Evolutionary conservation across 2,888 invertebrate species (phyloP).

Genomic region (Eledona agricola): DNA sequence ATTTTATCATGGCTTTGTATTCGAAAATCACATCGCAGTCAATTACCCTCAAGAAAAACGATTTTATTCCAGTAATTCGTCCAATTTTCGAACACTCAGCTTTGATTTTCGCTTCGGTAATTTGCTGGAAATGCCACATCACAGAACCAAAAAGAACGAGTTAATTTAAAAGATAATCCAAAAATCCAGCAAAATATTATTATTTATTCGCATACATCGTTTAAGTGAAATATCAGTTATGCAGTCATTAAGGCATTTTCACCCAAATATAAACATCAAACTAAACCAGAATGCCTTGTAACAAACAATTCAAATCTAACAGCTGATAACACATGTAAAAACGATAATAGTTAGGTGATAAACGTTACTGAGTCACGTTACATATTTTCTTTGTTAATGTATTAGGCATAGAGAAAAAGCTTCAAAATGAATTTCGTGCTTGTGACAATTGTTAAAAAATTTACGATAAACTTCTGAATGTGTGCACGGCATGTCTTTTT

Average conservation of each 20-base stretch:
- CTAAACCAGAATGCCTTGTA: conserved; percentile 31
- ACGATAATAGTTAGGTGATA: conserved; percentile 28
- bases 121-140: conserved; percentile 11
- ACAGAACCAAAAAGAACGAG: neutral
- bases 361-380: conserved; percentile 28
- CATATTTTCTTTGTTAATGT: conserved; percentile 28
- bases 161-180: neutral
- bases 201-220: neutral
- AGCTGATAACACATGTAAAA: conserved; percentile 29
- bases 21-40: conserved; percentile 29
- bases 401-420: conserved; percentile 25
- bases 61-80: conserved; percentile 18
- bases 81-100: conserved; percentile 28
- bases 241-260: conserved; percentile 17
- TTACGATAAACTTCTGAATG: conserved; percentile 12
- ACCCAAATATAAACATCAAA: conserved; percentile 32
- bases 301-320: conserved; percentile 16
- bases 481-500: conserved; percentile 36
- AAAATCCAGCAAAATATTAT: conserved; percentile 18
- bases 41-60: conserved; percentile 25
- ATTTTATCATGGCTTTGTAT: conserved; percentile 23
- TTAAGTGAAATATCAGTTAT: no score
- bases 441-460: conserved; percentile 21
- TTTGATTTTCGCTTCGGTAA: conserved; percentile 13
- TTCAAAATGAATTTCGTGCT: conserved; percentile 19